phyloP scores from a whole-genome alignment of 2,797 vertebrate genomes.

The Trematomus bernacchii region DNA sequence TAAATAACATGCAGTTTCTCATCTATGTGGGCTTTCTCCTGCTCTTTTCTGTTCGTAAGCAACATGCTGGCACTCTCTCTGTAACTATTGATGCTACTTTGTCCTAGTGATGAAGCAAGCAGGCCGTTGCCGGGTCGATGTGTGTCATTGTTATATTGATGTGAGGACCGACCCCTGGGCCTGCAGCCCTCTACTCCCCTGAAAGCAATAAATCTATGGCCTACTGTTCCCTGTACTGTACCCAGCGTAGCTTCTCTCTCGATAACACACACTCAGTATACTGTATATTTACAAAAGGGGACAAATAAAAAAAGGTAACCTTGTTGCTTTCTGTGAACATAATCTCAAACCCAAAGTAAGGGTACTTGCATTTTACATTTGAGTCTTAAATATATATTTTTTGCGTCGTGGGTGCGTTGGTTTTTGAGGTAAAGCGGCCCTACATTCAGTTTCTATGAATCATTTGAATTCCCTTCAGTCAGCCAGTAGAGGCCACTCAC shows the following conservation, averaged over 20 bases:
- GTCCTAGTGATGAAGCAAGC: slow-evolving; percentile 82
- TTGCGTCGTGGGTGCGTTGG: not conserved
- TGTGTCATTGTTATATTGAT: slow-evolving; percentile 86
- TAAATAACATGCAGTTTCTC: not conserved
- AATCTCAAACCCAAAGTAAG: slow-evolving; percentile 21
- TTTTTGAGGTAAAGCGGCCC: slow-evolving; percentile 5
- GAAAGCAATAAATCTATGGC: slow-evolving; percentile 85
- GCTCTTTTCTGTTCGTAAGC: slow-evolving; percentile 44
- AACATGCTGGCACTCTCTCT: slow-evolving; percentile 53
- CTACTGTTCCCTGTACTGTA: slow-evolving; percentile 73
- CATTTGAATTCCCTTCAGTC: slow-evolving; percentile 89
- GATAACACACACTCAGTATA: slow-evolving; percentile 12
- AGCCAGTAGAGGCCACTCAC: slow-evolving; percentile 99
- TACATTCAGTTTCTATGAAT: slow-evolving; percentile 78
- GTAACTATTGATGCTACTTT: slow-evolving; percentile 80
- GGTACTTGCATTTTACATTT: slow-evolving; percentile 28
- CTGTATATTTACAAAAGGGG: slow-evolving; percentile 10
- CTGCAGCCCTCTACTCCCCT: slow-evolving; percentile 79
- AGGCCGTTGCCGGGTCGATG: slow-evolving; percentile 79
- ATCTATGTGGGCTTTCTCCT: not conserved
- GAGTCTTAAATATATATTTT: not conserved
- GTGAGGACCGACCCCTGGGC: slow-evolving; percentile 82
- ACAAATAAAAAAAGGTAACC: slow-evolving; percentile 16
- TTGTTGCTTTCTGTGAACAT: slow-evolving; percentile 23
- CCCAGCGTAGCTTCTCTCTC: slow-evolving; percentile 38